Evolutionary conservation across 2,797 vertebrate species (phyloP).

Genomic region (Capromys pilorides): DNA sequence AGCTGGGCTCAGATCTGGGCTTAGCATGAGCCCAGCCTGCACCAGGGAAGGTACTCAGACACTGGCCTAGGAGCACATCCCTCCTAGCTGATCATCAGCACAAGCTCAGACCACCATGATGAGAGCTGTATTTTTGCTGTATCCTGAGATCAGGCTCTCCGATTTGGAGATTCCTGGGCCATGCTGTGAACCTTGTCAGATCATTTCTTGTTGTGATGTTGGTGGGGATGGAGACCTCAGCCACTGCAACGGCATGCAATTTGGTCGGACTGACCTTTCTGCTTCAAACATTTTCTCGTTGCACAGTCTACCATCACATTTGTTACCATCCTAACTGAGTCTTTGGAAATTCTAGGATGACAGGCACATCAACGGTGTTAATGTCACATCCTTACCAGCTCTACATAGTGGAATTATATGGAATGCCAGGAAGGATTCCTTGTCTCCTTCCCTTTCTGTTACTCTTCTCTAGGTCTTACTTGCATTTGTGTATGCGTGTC

Average conservation of each 20-base stretch:
- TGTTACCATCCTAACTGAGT: neutral
- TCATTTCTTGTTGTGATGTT: neutral
- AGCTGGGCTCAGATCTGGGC: neutral
- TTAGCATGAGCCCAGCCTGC: neutral
- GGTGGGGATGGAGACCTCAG: neutral
- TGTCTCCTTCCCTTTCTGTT: neutral
- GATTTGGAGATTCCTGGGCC: neutral
- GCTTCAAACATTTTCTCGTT: neutral
- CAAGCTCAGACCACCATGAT: neutral
- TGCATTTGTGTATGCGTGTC: neutral
- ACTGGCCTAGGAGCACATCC: neutral
- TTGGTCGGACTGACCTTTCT: neutral
- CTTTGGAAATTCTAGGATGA: neutral
- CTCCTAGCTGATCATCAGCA: neutral
- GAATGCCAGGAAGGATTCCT: neutral
- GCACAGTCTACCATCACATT: neutral
- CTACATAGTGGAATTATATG: neutral
- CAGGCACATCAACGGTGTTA: neutral
- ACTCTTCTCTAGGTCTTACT: neutral
- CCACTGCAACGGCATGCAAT: neutral
- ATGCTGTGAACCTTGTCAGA: neutral
- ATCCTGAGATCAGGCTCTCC: neutral
- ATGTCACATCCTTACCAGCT: neutral
- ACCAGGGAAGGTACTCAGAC: neutral
- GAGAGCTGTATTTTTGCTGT: neutral